Conservation (phyloP, 2,797 vertebrate species). For the Takifugu rubripes region DNA sequence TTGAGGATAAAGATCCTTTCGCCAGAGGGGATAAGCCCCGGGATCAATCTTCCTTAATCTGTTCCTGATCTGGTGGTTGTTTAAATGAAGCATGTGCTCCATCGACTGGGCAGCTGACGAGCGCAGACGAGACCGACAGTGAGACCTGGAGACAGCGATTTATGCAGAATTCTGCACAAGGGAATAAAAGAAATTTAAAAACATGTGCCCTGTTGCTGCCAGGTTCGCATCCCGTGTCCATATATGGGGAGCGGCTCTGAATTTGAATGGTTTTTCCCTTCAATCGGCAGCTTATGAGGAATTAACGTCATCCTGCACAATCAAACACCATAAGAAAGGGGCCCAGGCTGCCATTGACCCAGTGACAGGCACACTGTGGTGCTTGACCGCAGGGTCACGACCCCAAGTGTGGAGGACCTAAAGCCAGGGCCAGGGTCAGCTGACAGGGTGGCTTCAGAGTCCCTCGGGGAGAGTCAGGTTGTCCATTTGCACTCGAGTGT, state of each 20-base stretch:
- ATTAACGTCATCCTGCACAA: constrained; percentile 62
- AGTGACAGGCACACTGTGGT: constrained; percentile 59
- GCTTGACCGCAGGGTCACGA: constrained; percentile 57
- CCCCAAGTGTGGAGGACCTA: constrained; percentile 34
- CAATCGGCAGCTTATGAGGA: constrained; percentile 49
- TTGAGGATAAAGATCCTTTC: constrained; percentile 26
- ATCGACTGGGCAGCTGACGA: constrained; percentile 27
- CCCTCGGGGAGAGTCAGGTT: constrained; percentile 47
- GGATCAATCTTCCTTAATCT: constrained; percentile 44
- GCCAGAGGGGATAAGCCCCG: constrained; percentile 13
- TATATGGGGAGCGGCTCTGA: constrained; percentile 20
- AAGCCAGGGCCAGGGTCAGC: constrained; percentile 56
- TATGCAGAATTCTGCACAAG: constrained; percentile 29
- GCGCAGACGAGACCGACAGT: constrained; percentile 5
- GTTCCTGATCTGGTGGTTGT: constrained; percentile 35
- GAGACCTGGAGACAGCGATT: constrained; percentile 30
- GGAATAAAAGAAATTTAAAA: constrained; percentile 40
- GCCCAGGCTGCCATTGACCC: constrained; percentile 45
- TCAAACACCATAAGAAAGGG: constrained; percentile 39
- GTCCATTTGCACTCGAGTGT: constrained; percentile 13
- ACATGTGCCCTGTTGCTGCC: constrained; percentile 17
- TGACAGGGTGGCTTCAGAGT: constrained; percentile 45
- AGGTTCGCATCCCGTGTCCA: constrained; percentile 16
- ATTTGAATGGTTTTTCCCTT: constrained; percentile 25
- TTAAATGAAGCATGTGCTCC: constrained; percentile 34